Evolutionary conservation across 2,113 vertebrate species (phyloP).

Genomic region (Calonectris borealis): DNA sequence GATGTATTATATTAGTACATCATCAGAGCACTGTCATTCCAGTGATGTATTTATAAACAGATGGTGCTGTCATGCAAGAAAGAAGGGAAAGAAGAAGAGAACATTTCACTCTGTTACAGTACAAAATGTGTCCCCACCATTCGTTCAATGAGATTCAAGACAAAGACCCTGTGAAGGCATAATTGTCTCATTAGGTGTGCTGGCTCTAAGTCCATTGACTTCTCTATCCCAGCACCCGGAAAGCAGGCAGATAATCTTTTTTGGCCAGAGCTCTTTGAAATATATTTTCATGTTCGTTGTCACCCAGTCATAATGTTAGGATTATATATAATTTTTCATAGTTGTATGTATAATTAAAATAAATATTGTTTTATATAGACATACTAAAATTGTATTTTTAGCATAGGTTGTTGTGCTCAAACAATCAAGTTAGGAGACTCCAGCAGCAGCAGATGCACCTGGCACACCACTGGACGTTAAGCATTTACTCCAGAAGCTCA

Average conservation of each 20-base stretch:
- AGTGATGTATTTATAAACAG: slow-evolving; percentile 71
- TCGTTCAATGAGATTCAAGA: not conserved
- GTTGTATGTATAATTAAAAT: not conserved
- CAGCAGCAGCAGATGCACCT: not conserved
- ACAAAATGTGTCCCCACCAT: not conserved
- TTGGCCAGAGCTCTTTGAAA: not conserved
- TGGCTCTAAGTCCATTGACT: not conserved
- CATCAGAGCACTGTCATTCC: slow-evolving; percentile 69
- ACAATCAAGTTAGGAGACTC: not conserved
- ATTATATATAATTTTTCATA: not conserved
- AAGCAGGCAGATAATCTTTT: not conserved
- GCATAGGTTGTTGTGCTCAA: not conserved
- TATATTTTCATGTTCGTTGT: rapidly evolving
- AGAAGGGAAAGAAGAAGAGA: slow-evolving; percentile 43
- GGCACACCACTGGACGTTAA: not conserved
- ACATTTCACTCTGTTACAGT: not conserved
- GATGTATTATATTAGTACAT: slow-evolving; percentile 73
- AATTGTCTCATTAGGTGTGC: not conserved
- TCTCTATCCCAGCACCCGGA: not conserved
- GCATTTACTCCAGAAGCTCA: not conserved
- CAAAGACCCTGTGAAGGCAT: not conserved
- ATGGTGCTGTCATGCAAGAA: slow-evolving; percentile 56
- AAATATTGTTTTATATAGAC: not conserved
- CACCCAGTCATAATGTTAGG: not conserved
- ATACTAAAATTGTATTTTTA: not conserved